Percentiles rank a stretch among this genome's conserved stretches.
Conservation (phyloP, 2,113 vertebrate genomes). For the Aegithalos caudatus region DNA sequence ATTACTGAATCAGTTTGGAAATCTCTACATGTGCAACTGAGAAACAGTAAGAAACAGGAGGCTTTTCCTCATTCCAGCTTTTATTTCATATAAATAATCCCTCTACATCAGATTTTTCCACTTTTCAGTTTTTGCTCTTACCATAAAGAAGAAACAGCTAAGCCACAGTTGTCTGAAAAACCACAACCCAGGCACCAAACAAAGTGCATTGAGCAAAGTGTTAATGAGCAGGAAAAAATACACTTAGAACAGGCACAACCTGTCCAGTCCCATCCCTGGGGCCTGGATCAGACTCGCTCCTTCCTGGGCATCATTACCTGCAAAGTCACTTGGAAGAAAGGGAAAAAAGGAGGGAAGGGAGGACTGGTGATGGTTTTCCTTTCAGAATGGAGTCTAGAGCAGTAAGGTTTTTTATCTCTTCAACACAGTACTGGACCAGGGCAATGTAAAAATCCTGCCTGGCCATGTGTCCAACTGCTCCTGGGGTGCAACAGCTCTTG, state of each 20-base stretch:
- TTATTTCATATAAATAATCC: slow-evolving; percentile 61
- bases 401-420: neutral
- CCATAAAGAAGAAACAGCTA: slow-evolving; percentile 7
- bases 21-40: neutral
- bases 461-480: neutral
- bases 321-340: neutral
- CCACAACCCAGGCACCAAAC: slow-evolving; percentile 16
- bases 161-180: neutral
- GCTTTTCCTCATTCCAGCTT: neutral
- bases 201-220: slow-evolving; percentile 18
- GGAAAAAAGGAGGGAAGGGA: neutral
- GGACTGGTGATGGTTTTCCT: neutral
- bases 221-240: slow-evolving; percentile 6
- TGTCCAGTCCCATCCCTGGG: neutral
- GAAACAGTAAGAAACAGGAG: neutral
- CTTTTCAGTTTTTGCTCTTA: neutral
- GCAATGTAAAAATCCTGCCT: neutral
- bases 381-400: neutral
- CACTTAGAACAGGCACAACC: neutral
- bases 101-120: neutral
- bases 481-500: neutral
- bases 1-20: neutral
- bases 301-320: neutral
- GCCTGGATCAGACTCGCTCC: neutral
- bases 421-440: neutral